These are phyloP conservation scores for Thalassaphorura encarpata DNA, from an alignment of 1,140 invertebrate species.

Conservation along the genomic window DNA sequence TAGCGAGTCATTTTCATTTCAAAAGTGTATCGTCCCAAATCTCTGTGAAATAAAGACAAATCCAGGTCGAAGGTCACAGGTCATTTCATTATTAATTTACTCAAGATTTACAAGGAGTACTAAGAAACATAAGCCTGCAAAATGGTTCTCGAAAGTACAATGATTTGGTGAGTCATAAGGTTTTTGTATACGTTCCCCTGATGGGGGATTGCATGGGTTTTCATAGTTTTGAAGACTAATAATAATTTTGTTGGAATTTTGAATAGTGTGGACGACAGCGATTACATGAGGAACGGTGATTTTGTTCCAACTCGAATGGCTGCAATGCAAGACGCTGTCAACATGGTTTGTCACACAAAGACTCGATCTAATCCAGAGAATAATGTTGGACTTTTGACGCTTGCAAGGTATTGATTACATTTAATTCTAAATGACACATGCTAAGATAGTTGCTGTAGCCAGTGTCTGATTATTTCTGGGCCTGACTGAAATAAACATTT, in stretches of 20 bases:
- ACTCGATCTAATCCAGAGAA: constrained; percentile 96
- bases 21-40: no score
- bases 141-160: constrained; percentile 96
- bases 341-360: constrained; percentile 94
- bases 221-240: neutral
- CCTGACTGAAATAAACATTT: no score
- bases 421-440: no score
- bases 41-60: no score
- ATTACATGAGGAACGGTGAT: constrained; percentile 99
- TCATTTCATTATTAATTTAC: no score
- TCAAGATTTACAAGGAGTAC: no score
- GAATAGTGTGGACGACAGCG: constrained; percentile 94
- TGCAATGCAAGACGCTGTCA: constrained; percentile 97
- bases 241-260: constrained; percentile 8
- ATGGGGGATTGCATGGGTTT: neutral
- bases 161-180: constrained; percentile 70
- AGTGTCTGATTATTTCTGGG: no score
- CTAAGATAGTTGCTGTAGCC: no score
- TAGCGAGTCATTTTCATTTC: no score
- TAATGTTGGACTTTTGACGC: constrained; percentile 92
- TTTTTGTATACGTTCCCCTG: constrained; percentile 6
- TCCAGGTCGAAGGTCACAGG: no score
- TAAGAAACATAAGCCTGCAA: no score
- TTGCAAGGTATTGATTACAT: no score
- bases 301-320: constrained; percentile 93